phyloP scores from a whole-genome alignment of 2,113 vertebrate species.

The Pholis gunnellus region DNA sequence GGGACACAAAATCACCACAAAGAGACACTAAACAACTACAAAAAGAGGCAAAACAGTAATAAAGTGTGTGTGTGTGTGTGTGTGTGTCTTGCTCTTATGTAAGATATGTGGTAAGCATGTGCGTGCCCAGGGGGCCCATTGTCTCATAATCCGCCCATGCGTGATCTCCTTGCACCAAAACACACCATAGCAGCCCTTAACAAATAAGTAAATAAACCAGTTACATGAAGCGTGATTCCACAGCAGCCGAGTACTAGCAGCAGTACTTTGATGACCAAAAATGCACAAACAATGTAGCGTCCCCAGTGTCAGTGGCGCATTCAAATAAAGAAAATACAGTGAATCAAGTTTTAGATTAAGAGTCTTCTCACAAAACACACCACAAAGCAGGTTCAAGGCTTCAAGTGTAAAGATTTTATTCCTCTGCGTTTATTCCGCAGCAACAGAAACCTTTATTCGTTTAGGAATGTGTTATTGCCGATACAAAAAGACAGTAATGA shows the following conservation, averaged over 20 bases:
- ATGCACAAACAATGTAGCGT: background rate
- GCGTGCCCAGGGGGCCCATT: no score
- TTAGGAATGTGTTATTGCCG: slow-evolving; percentile 53
- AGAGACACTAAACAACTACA: no score
- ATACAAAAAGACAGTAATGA: slow-evolving; percentile 63
- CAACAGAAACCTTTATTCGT: slow-evolving; percentile 38
- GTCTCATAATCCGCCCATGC: no score
- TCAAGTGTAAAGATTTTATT: slow-evolving; percentile 71
- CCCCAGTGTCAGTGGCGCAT: no score
- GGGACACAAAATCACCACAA: no score
- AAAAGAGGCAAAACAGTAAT: no score
- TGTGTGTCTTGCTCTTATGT: no score
- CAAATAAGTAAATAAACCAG: background rate
- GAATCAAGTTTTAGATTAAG: background rate
- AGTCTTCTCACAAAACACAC: background rate
- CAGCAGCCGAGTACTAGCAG: background rate
- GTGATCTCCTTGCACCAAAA: background rate
- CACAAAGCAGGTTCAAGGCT: slow-evolving; percentile 32
- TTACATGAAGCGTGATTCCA: background rate
- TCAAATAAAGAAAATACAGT: background rate
- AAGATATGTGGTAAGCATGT: no score
- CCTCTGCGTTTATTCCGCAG: slow-evolving; percentile 32
- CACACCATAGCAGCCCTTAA: background rate
- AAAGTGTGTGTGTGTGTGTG: no score
- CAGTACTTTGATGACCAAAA: background rate